Conservation (phyloP, 2,888 invertebrate genomes). For the Coenonympha arcania region DNA sequence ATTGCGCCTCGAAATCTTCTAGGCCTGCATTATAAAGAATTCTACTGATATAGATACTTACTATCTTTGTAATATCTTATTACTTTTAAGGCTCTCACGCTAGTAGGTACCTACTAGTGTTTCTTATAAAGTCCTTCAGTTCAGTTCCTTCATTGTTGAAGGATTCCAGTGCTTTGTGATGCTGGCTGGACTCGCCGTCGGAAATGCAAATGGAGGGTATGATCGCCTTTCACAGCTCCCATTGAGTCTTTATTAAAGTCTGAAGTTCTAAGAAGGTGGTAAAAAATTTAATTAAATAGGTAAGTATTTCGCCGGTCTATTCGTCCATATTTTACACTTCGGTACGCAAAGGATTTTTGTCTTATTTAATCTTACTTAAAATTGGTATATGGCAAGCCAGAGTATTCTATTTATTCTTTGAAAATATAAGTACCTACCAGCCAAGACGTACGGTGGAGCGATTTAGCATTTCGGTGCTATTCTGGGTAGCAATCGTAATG, state of each 20-base stretch:
- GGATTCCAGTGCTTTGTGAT: slow-evolving; percentile 20
- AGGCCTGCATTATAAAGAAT: too few species aligned
- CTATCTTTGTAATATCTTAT: too few species aligned
- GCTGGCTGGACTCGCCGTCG: slow-evolving; percentile 5
- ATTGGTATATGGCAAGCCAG: neutral
- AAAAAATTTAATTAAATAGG: slow-evolving; percentile 23
- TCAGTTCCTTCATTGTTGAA: slow-evolving; percentile 17
- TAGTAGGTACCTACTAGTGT: neutral
- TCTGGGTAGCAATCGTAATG: too few species aligned
- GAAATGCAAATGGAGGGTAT: slow-evolving; percentile 22
- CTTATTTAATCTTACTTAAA: too few species aligned
- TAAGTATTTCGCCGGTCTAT: slow-evolving; percentile 3
- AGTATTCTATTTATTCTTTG: too few species aligned
- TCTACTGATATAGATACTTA: too few species aligned
- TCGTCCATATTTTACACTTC: neutral
- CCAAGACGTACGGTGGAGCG: too few species aligned
- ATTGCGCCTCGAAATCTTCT: too few species aligned
- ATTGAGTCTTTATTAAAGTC: slow-evolving; percentile 22
- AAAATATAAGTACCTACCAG: too few species aligned
- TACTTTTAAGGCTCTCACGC: too few species aligned
- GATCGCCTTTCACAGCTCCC: slow-evolving; percentile 20
- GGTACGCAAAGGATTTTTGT: neutral
- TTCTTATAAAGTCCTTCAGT: slow-evolving; percentile 8
- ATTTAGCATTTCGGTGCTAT: too few species aligned
- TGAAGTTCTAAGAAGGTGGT: slow-evolving; percentile 12